Evolutionary conservation across 2,113 vertebrate genomes (phyloP), one percentile per base, ranked within the genome.

Genomic region (Indri indri): DNA sequence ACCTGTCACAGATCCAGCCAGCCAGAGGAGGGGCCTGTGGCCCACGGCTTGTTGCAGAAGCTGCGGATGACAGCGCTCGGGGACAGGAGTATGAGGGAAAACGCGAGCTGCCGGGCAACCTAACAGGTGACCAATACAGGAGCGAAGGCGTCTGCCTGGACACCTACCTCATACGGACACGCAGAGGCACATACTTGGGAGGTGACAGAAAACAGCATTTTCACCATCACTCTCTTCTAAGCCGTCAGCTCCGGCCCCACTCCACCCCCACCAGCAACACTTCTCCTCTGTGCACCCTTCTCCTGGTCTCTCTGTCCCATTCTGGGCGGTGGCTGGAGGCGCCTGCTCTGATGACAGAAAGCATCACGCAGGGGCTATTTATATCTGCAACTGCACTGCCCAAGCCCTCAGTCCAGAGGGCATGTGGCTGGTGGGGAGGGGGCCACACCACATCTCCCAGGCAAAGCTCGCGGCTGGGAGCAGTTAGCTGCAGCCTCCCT

Each of bases 301-400:
- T 89, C 23, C 82, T 34, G 4, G 30, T 54, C 59, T 52, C 65
- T 50, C 37, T 22, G 54, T 25, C 65, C 50, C 61, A 42, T 20
- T 50, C 61, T 37, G 17, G 79, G 42, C 52, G 30, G 6, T 45
- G 86, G 71, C 82, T 65, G 45, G 59, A 84, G 87, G 94, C 57
- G 40, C 61, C 74, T 61, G 63, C 86, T 85, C 76, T 40, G 50
- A 93, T 74, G 80, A 92, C 81, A 87, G 90, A 59, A 83, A 88
- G 50, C 80, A 52, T 63, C 77, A 90, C 1, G 3, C 40, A 25
- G 16, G 37, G 61, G 92, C 76, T 92, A 90, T 91, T 95, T 93
- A 65, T 86, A 65, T 86, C 90, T 90, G 50, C 80, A 52, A 82
- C 68, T 32, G 76, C 40, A 50, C 13, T 6, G 66, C 16, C 70